Evolutionary conservation across 2,113 vertebrate genomes (phyloP).

Genomic region (Passer montanus): DNA sequence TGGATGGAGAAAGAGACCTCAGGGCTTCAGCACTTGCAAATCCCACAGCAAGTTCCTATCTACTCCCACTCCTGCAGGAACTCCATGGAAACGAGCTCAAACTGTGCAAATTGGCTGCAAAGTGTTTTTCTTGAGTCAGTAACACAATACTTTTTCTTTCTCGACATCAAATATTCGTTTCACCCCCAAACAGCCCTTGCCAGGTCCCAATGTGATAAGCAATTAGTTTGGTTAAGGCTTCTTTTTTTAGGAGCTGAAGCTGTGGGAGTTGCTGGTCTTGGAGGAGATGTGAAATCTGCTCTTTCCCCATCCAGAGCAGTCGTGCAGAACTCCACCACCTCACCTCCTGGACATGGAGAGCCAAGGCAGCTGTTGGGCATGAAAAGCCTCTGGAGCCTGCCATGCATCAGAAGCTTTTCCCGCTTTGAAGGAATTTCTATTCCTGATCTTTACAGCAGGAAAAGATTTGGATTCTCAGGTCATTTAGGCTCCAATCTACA

Average conservation of each 20-base stretch:
- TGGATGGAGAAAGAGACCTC: constrained; percentile 47
- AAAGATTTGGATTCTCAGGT: background rate
- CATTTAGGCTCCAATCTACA: background rate
- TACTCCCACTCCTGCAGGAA: constrained; percentile 50
- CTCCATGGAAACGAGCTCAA: constrained; percentile 55
- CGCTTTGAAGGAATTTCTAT: background rate
- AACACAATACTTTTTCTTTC: constrained; percentile 50
- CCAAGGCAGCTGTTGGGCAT: background rate
- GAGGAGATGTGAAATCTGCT: background rate
- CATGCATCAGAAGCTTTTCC: background rate
- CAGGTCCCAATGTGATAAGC: constrained; percentile 23
- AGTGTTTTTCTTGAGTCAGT: constrained; percentile 47
- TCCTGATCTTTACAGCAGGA: background rate
- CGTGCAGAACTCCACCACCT: background rate
- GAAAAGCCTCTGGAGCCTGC: background rate
- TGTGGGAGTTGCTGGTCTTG: background rate
- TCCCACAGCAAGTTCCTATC: constrained; percentile 42
- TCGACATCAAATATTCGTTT: background rate
- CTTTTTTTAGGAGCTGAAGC: background rate
- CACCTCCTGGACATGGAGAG: background rate
- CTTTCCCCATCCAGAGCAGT: background rate
- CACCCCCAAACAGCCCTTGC: background rate
- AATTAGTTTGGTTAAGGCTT: background rate
- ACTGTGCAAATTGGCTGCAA: constrained; percentile 63
- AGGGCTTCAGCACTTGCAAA: constrained; percentile 25